Conservation (phyloP, 1,140 invertebrate genomes). For the Vanessa atalanta region DNA sequence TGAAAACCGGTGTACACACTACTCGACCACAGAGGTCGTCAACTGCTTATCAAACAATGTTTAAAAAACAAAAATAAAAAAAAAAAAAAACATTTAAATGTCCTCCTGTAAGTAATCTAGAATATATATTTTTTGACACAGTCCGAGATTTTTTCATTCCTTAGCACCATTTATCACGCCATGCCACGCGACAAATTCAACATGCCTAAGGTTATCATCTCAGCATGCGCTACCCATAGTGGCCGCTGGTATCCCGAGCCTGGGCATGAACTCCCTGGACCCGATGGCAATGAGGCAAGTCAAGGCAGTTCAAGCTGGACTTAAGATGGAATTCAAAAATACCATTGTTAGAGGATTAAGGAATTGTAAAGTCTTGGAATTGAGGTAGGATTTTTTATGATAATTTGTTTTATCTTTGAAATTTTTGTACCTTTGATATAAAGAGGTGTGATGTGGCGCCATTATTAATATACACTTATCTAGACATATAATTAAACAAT, state of each 20-base stretch:
- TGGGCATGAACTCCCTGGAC: slow-evolving; percentile 59
- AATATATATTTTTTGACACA: neutral
- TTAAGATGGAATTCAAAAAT: slow-evolving; percentile 62
- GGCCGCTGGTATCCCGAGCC: slow-evolving; percentile 52
- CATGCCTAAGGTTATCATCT: slow-evolving; percentile 56
- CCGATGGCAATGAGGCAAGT: slow-evolving; percentile 58
- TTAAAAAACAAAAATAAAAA: too few species aligned
- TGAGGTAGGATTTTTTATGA: slow-evolving; percentile 52
- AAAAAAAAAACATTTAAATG: too few species aligned
- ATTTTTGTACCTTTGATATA: too few species aligned
- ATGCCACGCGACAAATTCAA: slow-evolving; percentile 50
- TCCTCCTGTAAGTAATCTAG: too few species aligned
- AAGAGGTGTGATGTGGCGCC: too few species aligned
- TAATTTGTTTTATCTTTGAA: neutral
- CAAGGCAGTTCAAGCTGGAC: slow-evolving; percentile 49
- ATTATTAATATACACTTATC: too few species aligned
- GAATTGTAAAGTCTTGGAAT: slow-evolving; percentile 51
- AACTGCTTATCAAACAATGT: too few species aligned
- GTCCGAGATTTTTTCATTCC: neutral
- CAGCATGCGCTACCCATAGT: slow-evolving; percentile 56
- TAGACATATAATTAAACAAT: too few species aligned
- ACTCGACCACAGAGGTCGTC: too few species aligned
- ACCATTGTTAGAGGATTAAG: slow-evolving; percentile 57
- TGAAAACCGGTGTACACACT: too few species aligned
- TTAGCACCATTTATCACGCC: slow-evolving; percentile 57